These are phyloP conservation scores for Oithona nana DNA, from an alignment of 2,888 invertebrate species.

Conservation along the genomic window DNA sequence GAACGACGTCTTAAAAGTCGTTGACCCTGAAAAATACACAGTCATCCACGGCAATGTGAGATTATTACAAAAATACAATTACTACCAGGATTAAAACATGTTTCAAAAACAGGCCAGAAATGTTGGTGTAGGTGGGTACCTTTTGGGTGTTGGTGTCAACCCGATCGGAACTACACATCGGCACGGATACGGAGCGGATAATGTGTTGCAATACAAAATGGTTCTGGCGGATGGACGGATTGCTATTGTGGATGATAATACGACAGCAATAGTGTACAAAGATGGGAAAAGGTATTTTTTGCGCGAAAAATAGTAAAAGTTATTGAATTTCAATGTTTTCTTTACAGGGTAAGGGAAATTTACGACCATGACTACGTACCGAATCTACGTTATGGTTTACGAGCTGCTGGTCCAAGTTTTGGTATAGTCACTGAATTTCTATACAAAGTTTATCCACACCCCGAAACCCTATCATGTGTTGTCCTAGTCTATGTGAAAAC, in stretches of 20 bases:
- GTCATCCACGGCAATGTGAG: not conserved
- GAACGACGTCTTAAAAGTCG: not conserved
- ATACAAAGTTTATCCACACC: not conserved
- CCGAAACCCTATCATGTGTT: not conserved
- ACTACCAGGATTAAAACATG: not conserved
- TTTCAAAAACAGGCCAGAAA: not conserved
- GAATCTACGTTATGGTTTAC: not conserved
- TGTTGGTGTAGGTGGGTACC: constrained; percentile 11
- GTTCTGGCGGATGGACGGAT: not conserved
- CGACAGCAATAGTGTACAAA: not conserved
- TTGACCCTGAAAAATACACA: not conserved
- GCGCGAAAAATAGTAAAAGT: no score
- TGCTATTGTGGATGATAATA: not conserved
- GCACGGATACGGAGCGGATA: not conserved
- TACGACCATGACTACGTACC: not conserved
- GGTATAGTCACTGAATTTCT: not conserved
- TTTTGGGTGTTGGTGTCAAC: constrained; percentile 8
- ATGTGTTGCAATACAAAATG: not conserved
- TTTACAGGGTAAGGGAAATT: not conserved
- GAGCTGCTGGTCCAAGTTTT: not conserved
- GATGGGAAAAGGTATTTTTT: no score
- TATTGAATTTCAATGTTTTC: not conserved
- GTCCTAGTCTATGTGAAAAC: not conserved
- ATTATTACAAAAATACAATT: not conserved
- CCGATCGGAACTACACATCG: not conserved